Conservation (phyloP, 2,888 invertebrate species). For the Epirrhoe alternata region DNA sequence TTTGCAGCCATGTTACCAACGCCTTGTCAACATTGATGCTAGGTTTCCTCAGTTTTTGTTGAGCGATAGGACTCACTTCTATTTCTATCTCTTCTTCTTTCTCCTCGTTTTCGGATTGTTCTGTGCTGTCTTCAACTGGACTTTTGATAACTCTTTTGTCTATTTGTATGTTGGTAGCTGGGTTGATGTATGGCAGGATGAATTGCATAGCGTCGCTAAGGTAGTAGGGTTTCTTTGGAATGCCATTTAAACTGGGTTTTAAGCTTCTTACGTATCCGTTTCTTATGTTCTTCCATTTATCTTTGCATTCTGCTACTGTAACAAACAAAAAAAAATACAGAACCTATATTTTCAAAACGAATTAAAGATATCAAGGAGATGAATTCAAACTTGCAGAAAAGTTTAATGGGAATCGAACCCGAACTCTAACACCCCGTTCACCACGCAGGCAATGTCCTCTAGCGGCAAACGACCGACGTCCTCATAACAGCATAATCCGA, state of each 20-base stretch:
- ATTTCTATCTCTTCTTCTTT: conserved; percentile 16
- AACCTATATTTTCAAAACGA: no score
- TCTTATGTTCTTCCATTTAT: conserved; percentile 37
- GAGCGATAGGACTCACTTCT: neutral
- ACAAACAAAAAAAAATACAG: no score
- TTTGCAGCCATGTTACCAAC: conserved; percentile 19
- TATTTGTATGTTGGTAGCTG: conserved; percentile 21
- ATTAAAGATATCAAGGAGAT: no score
- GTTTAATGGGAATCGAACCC: no score
- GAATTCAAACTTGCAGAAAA: no score
- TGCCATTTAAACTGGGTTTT: conserved; percentile 19
- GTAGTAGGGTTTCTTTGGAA: conserved; percentile 29
- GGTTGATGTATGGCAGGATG: conserved; percentile 36
- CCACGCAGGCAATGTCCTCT: no score
- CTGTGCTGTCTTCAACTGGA: conserved; percentile 6
- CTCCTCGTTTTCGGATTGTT: conserved; percentile 5
- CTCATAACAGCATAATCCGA: neutral
- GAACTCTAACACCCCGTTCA: no score
- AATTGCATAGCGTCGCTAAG: conserved; percentile 26
- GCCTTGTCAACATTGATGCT: conserved; percentile 1
- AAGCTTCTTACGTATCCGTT: conserved; percentile 31
- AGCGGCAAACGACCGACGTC: no score
- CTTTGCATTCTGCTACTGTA: conserved; percentile 34
- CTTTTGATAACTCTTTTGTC: conserved; percentile 13
- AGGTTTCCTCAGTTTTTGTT: neutral